These are phyloP conservation scores for Octodonta nipae DNA, from an alignment of 2,888 invertebrate genomes.

Conservation along the genomic window DNA sequence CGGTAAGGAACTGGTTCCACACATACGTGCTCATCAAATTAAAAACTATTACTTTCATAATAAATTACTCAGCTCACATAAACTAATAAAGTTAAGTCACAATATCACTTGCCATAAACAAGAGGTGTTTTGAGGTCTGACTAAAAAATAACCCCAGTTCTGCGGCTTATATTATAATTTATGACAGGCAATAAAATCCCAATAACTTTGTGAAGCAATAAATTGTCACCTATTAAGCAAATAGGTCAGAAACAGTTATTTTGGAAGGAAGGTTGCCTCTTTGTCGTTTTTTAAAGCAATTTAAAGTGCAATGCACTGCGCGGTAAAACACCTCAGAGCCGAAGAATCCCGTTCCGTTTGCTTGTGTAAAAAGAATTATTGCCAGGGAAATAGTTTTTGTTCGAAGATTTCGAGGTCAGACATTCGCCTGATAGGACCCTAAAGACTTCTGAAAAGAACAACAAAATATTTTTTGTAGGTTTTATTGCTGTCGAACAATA, in stretches of 20 bases:
- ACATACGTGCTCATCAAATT: too few species aligned
- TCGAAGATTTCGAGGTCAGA: constrained; percentile 22
- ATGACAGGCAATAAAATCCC: constrained; percentile 2
- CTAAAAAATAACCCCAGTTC: too few species aligned
- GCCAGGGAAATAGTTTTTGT: constrained; percentile 29
- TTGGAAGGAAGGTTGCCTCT: constrained; percentile 10
- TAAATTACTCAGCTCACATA: too few species aligned
- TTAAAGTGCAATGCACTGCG: constrained; percentile 30
- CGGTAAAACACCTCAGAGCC: constrained; percentile 24
- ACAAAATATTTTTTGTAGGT: constrained; percentile 21
- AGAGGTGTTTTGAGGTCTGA: too few species aligned
- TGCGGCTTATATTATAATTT: too few species aligned
- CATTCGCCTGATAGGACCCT: constrained; percentile 15
- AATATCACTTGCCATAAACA: too few species aligned
- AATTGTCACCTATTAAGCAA: constrained; percentile 29
- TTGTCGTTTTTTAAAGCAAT: constrained; percentile 23
- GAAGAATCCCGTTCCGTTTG: constrained; percentile 24
- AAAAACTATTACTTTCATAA: too few species aligned
- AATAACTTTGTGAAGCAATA: constrained; percentile 14
- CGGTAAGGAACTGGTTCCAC: too few species aligned
- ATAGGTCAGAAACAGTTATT: constrained; percentile 30
- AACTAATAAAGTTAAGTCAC: too few species aligned
- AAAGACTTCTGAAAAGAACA: constrained; percentile 17
- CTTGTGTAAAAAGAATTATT: constrained; percentile 25
- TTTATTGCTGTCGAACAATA: constrained; percentile 22